phyloP scores from a whole-genome alignment of 2,888 invertebrate genomes.

The Trilocha varians region DNA sequence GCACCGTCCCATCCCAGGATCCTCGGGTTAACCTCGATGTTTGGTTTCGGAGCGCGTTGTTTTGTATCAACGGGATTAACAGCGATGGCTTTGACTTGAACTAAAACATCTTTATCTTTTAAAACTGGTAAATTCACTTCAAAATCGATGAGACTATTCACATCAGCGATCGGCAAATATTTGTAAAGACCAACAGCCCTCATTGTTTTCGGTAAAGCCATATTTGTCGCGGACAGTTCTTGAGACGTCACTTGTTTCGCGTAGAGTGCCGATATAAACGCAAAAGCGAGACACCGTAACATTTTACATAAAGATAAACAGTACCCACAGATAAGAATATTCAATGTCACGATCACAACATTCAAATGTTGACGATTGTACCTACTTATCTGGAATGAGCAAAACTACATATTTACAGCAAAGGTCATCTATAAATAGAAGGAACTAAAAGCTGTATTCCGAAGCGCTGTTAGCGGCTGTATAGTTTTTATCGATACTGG shows the following conservation, averaged over 20 bases:
- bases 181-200: constrained; percentile 57
- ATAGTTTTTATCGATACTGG: too few species aligned
- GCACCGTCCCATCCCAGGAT: constrained; percentile 61
- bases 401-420: too few species aligned
- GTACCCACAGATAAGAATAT: too few species aligned
- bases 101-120: constrained; percentile 38
- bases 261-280: constrained; percentile 5
- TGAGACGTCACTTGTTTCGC: constrained; percentile 1
- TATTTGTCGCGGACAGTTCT: constrained; percentile 15
- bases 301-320: neutral
- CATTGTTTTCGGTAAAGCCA: constrained; percentile 48
- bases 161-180: constrained; percentile 51
- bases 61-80: constrained; percentile 61
- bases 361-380: too few species aligned
- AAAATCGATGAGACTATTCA: constrained; percentile 47
- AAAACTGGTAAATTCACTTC: constrained; percentile 42
- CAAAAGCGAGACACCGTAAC: constrained; percentile 6
- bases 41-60: constrained; percentile 45
- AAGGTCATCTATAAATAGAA: too few species aligned
- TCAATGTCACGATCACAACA: too few species aligned
- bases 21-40: constrained; percentile 35
- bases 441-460: too few species aligned
- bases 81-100: constrained; percentile 54
- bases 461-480: too few species aligned
- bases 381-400: too few species aligned